These are phyloP conservation scores for Chydorus sphaericus DNA, from an alignment of 2,888 invertebrate genomes.

Conservation along the genomic window DNA sequence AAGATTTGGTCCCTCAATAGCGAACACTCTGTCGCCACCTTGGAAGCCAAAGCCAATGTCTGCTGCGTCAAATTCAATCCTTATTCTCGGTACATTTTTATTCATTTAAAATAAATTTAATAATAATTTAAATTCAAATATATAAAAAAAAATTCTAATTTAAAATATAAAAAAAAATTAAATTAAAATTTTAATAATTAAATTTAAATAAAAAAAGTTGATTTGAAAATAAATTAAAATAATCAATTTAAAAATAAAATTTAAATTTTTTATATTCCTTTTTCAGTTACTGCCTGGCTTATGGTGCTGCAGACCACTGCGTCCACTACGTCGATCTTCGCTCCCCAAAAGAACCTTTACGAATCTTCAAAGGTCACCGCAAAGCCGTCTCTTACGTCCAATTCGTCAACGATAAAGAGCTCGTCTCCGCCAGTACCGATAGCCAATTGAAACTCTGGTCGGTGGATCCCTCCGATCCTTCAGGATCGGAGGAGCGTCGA, in stretches of 20 bases:
- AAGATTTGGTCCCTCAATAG: slow-evolving; percentile 83
- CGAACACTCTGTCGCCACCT: slow-evolving; percentile 68
- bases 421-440: slow-evolving; percentile 85
- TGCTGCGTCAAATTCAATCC: slow-evolving; percentile 89
- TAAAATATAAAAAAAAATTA: too few relatives aligned
- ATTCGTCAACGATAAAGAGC: slow-evolving; percentile 66
- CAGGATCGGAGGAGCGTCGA: slow-evolving; percentile 61
- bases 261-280: too few relatives aligned
- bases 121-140: too few relatives aligned
- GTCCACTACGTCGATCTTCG: slow-evolving; percentile 90
- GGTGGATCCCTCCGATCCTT: slow-evolving; percentile 46
- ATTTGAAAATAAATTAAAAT: too few relatives aligned
- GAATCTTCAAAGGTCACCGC: slow-evolving; percentile 72
- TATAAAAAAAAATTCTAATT: too few relatives aligned
- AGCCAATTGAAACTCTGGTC: slow-evolving; percentile 84
- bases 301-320: slow-evolving; percentile 93
- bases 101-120: too few relatives aligned
- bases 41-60: slow-evolving; percentile 87
- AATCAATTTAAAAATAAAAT: too few relatives aligned
- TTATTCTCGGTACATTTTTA: slow-evolving; percentile 55
- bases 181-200: too few relatives aligned
- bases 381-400: slow-evolving; percentile 91
- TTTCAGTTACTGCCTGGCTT: slow-evolving; percentile 81
- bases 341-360: slow-evolving; percentile 61
- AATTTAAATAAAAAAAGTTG: too few relatives aligned